phyloP scores from a whole-genome alignment of 2,113 vertebrate species.

The Saccopteryx bilineata region DNA sequence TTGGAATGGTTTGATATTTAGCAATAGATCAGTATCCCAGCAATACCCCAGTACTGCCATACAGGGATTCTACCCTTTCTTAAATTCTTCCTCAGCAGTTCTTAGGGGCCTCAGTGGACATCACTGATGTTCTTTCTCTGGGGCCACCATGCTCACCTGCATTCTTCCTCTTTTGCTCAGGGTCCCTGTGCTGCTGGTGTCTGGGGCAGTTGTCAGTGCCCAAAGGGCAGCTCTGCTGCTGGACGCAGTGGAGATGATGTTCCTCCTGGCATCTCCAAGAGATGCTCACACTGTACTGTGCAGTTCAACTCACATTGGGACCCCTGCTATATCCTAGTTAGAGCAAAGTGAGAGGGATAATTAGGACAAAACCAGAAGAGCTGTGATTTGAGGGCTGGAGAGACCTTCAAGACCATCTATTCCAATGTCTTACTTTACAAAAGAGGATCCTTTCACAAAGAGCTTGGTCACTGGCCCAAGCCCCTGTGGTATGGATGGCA shows the following conservation, averaged over 20 bases:
- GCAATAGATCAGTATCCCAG: neutral
- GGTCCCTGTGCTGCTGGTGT: neutral
- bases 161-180: neutral
- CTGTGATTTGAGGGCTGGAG: neutral
- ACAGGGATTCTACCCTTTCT: neutral
- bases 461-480: neutral
- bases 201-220: neutral
- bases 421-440: neutral
- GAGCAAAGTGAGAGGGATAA: neutral
- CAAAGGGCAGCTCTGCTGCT: neutral
- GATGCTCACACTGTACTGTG: neutral
- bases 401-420: neutral
- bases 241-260: fast-evolving
- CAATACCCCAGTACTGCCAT: neutral
- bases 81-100: neutral
- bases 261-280: neutral
- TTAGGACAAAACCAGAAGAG: neutral
- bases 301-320: neutral
- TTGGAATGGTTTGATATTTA: neutral
- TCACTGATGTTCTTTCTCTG: neutral
- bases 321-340: neutral
- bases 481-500: neutral
- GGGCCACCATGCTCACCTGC: fast-evolving
- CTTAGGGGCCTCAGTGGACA: no score
- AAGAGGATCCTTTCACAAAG: neutral